Evolutionary conservation across 2,113 vertebrate species (phyloP), one percentile per base, ranked within the genome.

Genomic region (Salminus brasiliensis): DNA sequence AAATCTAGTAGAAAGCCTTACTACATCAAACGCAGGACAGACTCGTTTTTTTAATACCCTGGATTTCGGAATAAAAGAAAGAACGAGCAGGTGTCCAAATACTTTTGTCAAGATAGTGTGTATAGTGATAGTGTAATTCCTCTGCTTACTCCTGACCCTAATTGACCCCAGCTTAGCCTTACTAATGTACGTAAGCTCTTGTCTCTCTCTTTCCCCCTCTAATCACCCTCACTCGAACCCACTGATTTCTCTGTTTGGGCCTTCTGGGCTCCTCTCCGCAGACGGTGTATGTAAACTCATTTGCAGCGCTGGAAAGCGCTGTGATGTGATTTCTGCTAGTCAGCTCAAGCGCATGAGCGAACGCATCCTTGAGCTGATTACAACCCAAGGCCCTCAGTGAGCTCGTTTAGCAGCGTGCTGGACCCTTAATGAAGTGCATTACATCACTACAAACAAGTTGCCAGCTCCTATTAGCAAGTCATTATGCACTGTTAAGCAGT

Each of bases 211-310:
- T 87, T 90, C 87, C 52, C n/a, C 34, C 49, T 88, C 87, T 87
- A 49, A 13, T 82, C 82, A 85, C 79, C 71, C 71, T 81, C 85
- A 82, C 81, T 67, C 81, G 90, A 85, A 91, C 91, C 87, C 87
- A 60, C 84, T 92, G 90, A 92, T 92, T 93, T 88, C 88, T 84
- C 85, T 91, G 89, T 92, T 92, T 88, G 88, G 89, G 76, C 81
- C 72, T 76, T 2, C 77, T 82, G 2, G 16, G 16, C 18, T 49
- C 18, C 18, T 43, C 1, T 43, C 41, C 41, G 86, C 85, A 87
- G 85, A 88, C 89, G 85, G 89, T 88, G 88, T 91, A 88, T 91
- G 86, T 87, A 86, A 91, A 93, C 84, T 88, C 87, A 90, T 90
- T 91, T 89, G 91, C 89, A 59, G 86, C 84, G 78, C 74, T 81